phyloP scores from a whole-genome alignment of 1,140 invertebrate genomes.

The Drosophila baimaii region DNA sequence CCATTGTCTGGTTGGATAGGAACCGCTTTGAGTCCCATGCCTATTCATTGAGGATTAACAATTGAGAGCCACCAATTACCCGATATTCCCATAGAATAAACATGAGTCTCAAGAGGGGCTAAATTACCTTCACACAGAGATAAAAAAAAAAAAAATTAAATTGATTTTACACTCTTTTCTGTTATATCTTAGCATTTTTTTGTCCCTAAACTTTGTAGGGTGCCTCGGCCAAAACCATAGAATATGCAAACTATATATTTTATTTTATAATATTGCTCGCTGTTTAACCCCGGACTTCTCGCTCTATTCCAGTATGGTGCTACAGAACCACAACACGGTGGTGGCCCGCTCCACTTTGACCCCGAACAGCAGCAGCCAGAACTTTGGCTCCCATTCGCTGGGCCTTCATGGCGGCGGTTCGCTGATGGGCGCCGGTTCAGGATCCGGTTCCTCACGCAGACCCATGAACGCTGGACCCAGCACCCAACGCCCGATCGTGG shows the following conservation, averaged over 20 bases:
- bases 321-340: conserved; percentile 78
- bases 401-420: conserved; percentile 25
- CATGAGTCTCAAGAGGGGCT: conserved; percentile 14
- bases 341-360: conserved; percentile 73
- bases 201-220: not conserved
- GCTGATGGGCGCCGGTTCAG: not conserved
- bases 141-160: not conserved
- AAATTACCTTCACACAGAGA: conserved; percentile 9
- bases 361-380: conserved; percentile 72
- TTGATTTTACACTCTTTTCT: not conserved
- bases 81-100: conserved; percentile 37
- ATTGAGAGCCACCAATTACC: conserved; percentile 33
- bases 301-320: conserved; percentile 66
- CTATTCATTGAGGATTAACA: conserved; percentile 36
- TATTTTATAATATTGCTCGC: not conserved
- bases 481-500: conserved; percentile 76
- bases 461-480: conserved; percentile 43
- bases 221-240: not conserved
- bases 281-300: not conserved
- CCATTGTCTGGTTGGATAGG: conserved; percentile 25
- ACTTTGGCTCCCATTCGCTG: conserved; percentile 51
- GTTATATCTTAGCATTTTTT: not conserved
- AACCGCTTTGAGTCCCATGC: conserved; percentile 26
- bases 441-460: conserved; percentile 14
- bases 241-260: not conserved